Evolutionary conservation across 2,797 vertebrate genomes (phyloP).

Genomic region (Protonibea diacanthus): DNA sequence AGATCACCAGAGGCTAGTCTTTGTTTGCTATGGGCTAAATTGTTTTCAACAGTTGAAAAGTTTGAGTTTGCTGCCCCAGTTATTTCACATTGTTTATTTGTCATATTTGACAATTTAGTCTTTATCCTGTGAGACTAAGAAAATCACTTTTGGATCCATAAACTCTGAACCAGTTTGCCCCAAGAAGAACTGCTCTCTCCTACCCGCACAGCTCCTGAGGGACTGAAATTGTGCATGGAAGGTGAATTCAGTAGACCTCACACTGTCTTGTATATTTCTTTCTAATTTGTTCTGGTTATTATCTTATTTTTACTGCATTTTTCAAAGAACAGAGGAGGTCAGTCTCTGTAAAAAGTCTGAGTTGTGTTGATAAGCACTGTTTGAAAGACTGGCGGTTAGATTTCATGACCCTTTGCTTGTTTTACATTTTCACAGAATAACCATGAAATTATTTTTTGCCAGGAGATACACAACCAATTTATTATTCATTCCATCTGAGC

Average conservation of each 20-base stretch:
- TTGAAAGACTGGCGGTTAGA: background rate
- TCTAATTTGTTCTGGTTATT: slow-evolving; percentile 35
- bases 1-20: slow-evolving; percentile 6
- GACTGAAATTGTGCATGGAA: slow-evolving; percentile 1
- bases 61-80: slow-evolving; percentile 27
- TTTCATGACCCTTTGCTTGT: slow-evolving; percentile 30
- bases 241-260: slow-evolving; percentile 33
- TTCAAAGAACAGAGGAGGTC: slow-evolving; percentile 16
- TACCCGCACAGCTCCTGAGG: background rate
- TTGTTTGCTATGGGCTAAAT: slow-evolving; percentile 1
- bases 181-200: slow-evolving; percentile 1
- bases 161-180: slow-evolving; percentile 2
- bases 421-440: slow-evolving; percentile 12
- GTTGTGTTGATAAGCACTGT: background rate
- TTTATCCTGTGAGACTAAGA: background rate
- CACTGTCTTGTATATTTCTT: slow-evolving; percentile 27
- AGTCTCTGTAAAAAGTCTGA: background rate
- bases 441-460: background rate
- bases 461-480: background rate
- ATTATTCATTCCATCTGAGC: slow-evolving; percentile 12
- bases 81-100: slow-evolving; percentile 16
- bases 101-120: background rate
- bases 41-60: slow-evolving; percentile 4
- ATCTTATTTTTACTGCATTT: slow-evolving; percentile 30
- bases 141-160: background rate